Base-by-base conservation (phyloP, 2,797 vertebrate genomes). In the Lithobates pipiens region DNA sequence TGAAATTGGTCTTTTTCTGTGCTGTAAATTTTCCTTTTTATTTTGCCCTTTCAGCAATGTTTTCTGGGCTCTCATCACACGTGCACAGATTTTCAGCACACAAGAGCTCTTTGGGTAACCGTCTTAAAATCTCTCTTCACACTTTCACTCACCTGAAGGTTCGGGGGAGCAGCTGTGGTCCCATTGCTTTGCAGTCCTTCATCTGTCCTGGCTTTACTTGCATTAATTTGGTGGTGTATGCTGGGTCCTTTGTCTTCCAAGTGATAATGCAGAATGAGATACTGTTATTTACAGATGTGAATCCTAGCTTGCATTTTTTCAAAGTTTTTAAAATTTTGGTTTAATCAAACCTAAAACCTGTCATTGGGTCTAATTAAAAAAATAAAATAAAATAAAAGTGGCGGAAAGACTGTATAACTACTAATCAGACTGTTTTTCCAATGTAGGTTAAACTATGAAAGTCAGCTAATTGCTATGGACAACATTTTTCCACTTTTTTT, bases 51-150 rank as follows among this genome's bases (percentile, higher is more conserved):
- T 76, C 86, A 80, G 76, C 76, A 36, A 23, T 83, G 71, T 87
- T 73, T 57, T 83, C 44, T 80, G 81, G 76, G 81, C 81, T 87
- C 86, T 83, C 82, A 29, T 44, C 76, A 75, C 86, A 87, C 23
- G 81, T 87, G 86, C 86, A 87, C 86, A 83, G 86, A 84, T 79
- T 87, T 75, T 87, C 86, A 80, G 86, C 86, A 87, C 81, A 87
- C 86, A 83, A 83, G 81, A 87, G 86, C 86, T 87, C 81, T 83
- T 87, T 87, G 86, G 86, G 86, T 87, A 87, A 87, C 61, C 70
- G 36, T 36, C 76, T 83, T 68, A 68, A 83, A 83, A 76, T 65
- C 76, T 73, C 34, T 32, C 36, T 86, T 27, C 54, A n/a, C 61
- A 32, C 76, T 61, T 69, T 10, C 42, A 27, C n/a, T 50, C 36